Evolutionary conservation across 2,888 invertebrate species (phyloP).

Genomic region (Saturnia pavonia): DNA sequence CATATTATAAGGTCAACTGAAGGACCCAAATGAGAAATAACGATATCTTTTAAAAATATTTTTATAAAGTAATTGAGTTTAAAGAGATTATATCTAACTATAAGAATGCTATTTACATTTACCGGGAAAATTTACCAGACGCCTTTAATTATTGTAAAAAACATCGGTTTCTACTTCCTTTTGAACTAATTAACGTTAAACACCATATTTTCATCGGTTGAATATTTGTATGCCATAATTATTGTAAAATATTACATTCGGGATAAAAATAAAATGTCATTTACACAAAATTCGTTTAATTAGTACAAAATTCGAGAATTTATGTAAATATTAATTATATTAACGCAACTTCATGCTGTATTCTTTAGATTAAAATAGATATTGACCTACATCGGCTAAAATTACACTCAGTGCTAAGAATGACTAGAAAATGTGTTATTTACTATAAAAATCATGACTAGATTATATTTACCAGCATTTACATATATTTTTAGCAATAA

Average conservation of each 20-base stretch:
- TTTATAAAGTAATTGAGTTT: no score
- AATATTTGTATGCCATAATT: no score
- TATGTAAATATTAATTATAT: conserved; percentile 18
- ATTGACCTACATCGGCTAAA: conserved; percentile 22
- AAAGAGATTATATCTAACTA: no score
- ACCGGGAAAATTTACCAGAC: no score
- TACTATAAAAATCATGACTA: conserved; percentile 33
- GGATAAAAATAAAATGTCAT: neutral
- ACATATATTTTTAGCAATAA: conserved; percentile 32
- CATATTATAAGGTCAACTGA: no score
- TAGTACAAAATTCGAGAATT: conserved; percentile 47
- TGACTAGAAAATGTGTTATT: conserved; percentile 44
- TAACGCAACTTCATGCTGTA: conserved; percentile 28
- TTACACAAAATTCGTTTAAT: conserved; percentile 38
- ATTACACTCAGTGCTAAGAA: conserved; percentile 31
- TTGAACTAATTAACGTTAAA: no score
- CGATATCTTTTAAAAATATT: no score
- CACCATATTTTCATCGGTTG: no score
- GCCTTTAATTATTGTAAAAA: no score
- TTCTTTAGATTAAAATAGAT: conserved; percentile 32
- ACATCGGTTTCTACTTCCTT: no score
- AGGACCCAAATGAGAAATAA: no score
- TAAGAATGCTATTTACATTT: no score
- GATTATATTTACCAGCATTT: conserved; percentile 33
- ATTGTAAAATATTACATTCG: neutral